Base-by-base conservation (phyloP, 2,113 vertebrate genomes). In the Cyanoderma ruficeps region DNA sequence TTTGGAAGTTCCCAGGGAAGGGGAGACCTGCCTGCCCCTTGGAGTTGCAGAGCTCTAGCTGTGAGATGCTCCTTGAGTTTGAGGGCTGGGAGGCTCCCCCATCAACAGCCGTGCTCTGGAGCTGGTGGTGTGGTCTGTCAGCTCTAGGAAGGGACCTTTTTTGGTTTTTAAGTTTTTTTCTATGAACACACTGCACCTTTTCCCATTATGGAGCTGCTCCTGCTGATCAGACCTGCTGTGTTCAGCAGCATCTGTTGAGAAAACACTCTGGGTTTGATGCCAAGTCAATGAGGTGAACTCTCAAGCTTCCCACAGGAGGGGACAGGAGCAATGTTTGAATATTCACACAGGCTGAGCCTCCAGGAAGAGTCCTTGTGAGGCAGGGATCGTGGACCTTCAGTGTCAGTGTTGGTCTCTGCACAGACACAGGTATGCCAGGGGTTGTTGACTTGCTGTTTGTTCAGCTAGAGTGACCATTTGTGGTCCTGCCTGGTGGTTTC, bases 351-450 rank as follows among this genome's bases (percentile, higher is more conserved):
- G 22, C 33, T 86, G 46, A 39, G 55, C 30, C 74, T 75, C 50
- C 44, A 30, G 37, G 52, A 47, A 6, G 46, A 41, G 25, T n/a
- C 81, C 44, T 49, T 31, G 61, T 11, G 71, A 69, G 76, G 31
- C 57, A 41, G 37, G 0, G 0, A 5, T 50, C 12, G 0, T 10
- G 49, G n/a, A 17, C 37, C 23, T 46, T 65, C 0, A 1, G 10
- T n/a, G 46, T 41, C 14, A 28, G 2, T 4, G 11, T 10, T 70
- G 50, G 49, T 61, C 50, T 53, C 59, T 53, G 63, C 20, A 35
- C 0, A 61, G 41, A 9, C 13, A 2, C 4, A 0, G 5, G 14
- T 27, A 2, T 16, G 3, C 42, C 3, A 4, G 24, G 42, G 12
- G 23, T 8, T 50, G 20, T 11, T 68, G 70, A 7, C 42, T 39